These are phyloP conservation scores for Sebastes iracundus DNA, from an alignment of 2,797 vertebrate genomes.

Conservation along the genomic window DNA sequence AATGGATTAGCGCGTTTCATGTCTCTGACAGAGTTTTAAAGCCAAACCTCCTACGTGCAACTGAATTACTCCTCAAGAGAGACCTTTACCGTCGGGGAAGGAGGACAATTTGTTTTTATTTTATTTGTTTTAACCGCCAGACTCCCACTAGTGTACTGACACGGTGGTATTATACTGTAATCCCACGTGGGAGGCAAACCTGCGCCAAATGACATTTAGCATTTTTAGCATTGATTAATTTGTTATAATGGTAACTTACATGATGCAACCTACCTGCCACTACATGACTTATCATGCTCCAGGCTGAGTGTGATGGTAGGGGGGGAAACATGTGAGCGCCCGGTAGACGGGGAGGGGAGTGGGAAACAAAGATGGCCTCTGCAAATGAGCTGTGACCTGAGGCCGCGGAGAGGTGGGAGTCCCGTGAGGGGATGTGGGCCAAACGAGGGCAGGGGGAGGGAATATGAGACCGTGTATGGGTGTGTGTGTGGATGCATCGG, in stretches of 20 bases:
- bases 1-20: constrained; percentile 46
- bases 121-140: constrained; percentile 41
- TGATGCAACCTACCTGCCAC: not conserved
- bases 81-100: constrained; percentile 26
- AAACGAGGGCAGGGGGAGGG: constrained; percentile 27
- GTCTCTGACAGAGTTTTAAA: constrained; percentile 33
- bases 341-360: constrained; percentile 8
- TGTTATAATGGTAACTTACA: not conserved
- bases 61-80: constrained; percentile 56
- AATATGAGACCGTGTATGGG: constrained; percentile 6
- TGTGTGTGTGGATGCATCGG: not conserved
- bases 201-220: constrained; percentile 19
- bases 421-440: constrained; percentile 35
- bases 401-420: constrained; percentile 50
- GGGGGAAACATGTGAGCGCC: not conserved
- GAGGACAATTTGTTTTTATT: constrained; percentile 1
- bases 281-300: not conserved
- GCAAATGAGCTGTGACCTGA: constrained; percentile 66
- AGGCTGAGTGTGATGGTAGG: not conserved
- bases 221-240: not conserved
- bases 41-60: constrained; percentile 62
- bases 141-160: constrained; percentile 55
- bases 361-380: constrained; percentile 49
- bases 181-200: constrained; percentile 47
- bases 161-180: constrained; percentile 27